Conservation (phyloP, 1,140 invertebrate species). For the Drosophila sproati region DNA sequence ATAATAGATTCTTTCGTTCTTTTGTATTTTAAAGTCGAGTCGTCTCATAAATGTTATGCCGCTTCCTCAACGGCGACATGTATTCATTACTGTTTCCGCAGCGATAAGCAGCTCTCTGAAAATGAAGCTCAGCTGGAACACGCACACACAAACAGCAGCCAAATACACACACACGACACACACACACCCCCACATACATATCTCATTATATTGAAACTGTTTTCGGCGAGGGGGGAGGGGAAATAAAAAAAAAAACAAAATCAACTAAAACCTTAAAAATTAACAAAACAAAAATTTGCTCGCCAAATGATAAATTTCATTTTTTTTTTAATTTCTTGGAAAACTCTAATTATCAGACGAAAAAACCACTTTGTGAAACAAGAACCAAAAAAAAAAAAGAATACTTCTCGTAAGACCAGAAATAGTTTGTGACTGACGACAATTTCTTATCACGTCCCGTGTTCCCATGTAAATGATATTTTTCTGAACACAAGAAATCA, state of each 20-base stretch:
- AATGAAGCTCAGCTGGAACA: slow-evolving; percentile 51
- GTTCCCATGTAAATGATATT: slow-evolving; percentile 71
- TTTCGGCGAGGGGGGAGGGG: slow-evolving; percentile 21
- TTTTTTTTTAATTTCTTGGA: slow-evolving; percentile 74
- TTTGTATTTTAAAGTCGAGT: slow-evolving; percentile 49
- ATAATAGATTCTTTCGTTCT: slow-evolving; percentile 71
- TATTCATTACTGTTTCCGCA: slow-evolving; percentile 81
- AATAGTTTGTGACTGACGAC: slow-evolving; percentile 58
- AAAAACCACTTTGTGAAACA: slow-evolving; percentile 47
- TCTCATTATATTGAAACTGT: slow-evolving; percentile 74
- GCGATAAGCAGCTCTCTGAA: slow-evolving; percentile 63
- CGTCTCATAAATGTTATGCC: slow-evolving; percentile 36
- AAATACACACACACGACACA: slow-evolving; percentile 5
- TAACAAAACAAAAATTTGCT: slow-evolving; percentile 48
- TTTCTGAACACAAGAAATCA: slow-evolving; percentile 74
- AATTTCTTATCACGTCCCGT: slow-evolving; percentile 47
- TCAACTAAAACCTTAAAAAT: not conserved
- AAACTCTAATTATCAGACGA: slow-evolving; percentile 77
- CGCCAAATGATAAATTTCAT: slow-evolving; percentile 76
- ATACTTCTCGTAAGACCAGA: slow-evolving; percentile 60
- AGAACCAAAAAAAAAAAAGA: slow-evolving; percentile 2
- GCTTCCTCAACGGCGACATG: slow-evolving; percentile 67
- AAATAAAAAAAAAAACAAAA: slow-evolving; percentile 24
- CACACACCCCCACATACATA: slow-evolving; percentile 6
- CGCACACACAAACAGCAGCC: slow-evolving; percentile 50